phyloP scores from a whole-genome alignment of 2,113 vertebrate genomes.

The Myotis yumanensis region DNA sequence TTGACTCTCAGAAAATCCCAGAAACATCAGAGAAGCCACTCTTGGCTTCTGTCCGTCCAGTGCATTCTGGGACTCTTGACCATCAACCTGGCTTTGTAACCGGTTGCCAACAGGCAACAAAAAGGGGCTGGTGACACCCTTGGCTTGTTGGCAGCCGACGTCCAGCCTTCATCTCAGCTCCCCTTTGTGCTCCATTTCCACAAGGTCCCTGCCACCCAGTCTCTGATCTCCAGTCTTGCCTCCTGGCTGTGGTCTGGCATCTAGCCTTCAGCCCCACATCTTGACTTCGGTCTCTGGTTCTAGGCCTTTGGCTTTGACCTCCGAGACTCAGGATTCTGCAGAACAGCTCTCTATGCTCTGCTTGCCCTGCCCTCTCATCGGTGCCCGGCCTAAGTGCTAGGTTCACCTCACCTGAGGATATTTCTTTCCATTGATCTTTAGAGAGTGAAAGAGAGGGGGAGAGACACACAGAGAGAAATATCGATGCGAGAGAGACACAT shows the following conservation, averaged over 20 bases:
- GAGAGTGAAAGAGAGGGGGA: no score
- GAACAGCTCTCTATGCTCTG: not conserved
- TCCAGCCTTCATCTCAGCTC: not conserved
- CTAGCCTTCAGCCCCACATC: not conserved
- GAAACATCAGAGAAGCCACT: not conserved
- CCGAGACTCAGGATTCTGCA: not conserved
- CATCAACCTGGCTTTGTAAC: not conserved
- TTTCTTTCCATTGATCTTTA: no score
- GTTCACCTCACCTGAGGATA: not conserved
- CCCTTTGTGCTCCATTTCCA: not conserved
- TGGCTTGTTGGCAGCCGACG: fast-evolving
- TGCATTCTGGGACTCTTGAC: not conserved
- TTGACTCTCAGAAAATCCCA: not conserved
- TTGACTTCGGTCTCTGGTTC: not conserved
- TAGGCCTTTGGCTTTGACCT: not conserved
- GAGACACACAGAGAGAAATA: no score
- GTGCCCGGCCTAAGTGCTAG: not conserved
- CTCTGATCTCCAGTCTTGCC: not conserved
- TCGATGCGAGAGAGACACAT: no score
- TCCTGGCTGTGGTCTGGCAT: not conserved
- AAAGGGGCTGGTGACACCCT: not conserved
- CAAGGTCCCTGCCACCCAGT: not conserved
- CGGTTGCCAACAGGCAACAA: not conserved
- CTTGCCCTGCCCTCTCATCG: not conserved
- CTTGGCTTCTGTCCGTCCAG: not conserved